Evolutionary conservation across 2,797 vertebrate genomes (phyloP), one percentile per base, ranked within the genome.

Genomic region (Enteromius anoplus): DNA sequence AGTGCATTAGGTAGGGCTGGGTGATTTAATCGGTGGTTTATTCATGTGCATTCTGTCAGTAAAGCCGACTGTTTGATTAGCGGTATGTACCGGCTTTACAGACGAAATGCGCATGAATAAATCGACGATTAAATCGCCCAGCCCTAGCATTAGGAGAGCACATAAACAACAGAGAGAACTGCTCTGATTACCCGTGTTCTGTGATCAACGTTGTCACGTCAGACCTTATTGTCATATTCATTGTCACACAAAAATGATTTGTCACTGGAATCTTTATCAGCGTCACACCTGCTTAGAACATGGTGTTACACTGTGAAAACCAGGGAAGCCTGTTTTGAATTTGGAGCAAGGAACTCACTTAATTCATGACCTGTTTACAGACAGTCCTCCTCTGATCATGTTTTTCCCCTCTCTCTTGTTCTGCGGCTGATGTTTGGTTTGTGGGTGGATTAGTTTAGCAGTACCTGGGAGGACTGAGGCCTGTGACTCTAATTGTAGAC

Each of bases 401-500:
- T 71, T 62, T 72, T 42, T 40, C 51, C 37, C 8, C 32, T 64
- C 19, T n/a, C 23, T 10, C 47, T 45, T 66, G 58, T 55, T 47
- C 32, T 77, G 32, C 55, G 29, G 53, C 72, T 80, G 62, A 34
- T 32, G 86, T 71, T 87, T 83, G 87, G 65, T 76, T 68, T 85
- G 45, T 82, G 81, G 85, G 73, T 77, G 81, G 76, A 82, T 84
- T 81, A 26, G 65, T 79, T 88, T 89, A 86, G 91, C 83, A 82
- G 3, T 85, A 72, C 87, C 87, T 77, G 70, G 81, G 88, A 92
- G 88, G 80, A 82, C 86, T 65, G 78, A 60, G 78, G 86, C 51
- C 75, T 58, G 83, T 88, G 77, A 86, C 88, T 89, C 88, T 89
- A 89, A 92, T 91, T 90, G 86, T 86, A 87, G 80, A 89, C 90